phyloP scores from a whole-genome alignment of 2,797 vertebrate species.

The Poecilia velifera region DNA sequence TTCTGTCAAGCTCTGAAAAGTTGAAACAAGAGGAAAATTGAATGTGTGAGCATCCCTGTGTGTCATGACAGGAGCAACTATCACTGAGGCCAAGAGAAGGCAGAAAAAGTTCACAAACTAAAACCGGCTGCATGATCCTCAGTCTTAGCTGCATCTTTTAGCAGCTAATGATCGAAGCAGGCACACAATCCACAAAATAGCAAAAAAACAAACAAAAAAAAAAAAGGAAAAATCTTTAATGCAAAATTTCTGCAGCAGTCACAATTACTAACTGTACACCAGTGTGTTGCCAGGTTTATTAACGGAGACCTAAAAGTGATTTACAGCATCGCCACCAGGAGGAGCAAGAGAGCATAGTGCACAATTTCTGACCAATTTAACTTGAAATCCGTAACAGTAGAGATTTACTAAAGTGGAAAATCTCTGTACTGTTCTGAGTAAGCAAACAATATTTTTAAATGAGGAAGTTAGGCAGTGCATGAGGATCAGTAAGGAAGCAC shows the following conservation, averaged over 20 bases:
- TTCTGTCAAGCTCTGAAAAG: not conserved
- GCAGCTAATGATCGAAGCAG: constrained; percentile 26
- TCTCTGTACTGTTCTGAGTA: not conserved
- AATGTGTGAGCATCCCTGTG: not conserved
- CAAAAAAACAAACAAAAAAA: not conserved
- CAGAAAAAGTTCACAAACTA: constrained; percentile 38
- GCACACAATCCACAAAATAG: not conserved
- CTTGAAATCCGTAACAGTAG: not conserved
- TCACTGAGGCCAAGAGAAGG: constrained; percentile 53
- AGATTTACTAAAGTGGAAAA: not conserved
- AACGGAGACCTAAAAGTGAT: not conserved
- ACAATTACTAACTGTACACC: not conserved
- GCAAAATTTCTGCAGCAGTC: not conserved
- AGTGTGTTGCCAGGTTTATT: not conserved
- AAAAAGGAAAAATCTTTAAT: constrained; percentile 8
- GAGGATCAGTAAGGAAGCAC: constrained; percentile 25
- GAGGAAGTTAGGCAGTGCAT: not conserved
- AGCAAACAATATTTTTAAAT: not conserved
- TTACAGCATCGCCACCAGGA: constrained; percentile 47
- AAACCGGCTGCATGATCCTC: constrained; percentile 58
- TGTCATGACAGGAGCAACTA: not conserved
- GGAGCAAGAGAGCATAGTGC: constrained; percentile 16
- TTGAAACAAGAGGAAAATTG: not conserved
- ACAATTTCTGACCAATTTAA: not conserved
- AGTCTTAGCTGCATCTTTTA: constrained; percentile 39